These are phyloP conservation scores for Hydrotaea diabolus DNA, from an alignment of 2,888 invertebrate genomes.

Conservation along the genomic window DNA sequence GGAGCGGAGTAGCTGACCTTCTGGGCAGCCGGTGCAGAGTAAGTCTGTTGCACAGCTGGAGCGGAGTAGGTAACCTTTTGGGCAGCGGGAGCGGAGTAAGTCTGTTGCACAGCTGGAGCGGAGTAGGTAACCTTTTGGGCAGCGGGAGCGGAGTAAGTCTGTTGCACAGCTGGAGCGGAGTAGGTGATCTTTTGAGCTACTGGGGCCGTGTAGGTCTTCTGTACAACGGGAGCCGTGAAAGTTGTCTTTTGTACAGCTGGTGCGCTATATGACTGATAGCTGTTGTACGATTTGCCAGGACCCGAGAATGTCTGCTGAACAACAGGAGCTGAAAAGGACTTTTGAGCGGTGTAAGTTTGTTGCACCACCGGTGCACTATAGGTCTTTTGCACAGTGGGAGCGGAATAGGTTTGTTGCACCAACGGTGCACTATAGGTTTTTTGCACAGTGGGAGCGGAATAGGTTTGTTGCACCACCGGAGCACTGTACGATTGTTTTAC, in stretches of 20 bases:
- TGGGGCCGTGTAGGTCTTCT: conserved; percentile 28
- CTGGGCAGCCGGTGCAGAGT: conserved; percentile 31
- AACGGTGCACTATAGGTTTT: conserved; percentile 47
- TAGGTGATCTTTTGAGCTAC: conserved; percentile 7
- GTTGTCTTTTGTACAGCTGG: conserved; percentile 34
- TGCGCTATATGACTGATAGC: conserved; percentile 41
- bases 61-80: conserved; percentile 6
- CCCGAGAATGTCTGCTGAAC: conserved; percentile 46
- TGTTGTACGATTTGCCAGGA: conserved; percentile 42
- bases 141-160: conserved; percentile 27
- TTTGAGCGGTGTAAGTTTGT: conserved; percentile 53
- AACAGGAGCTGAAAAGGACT: conserved; percentile 30
- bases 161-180: conserved; percentile 35
- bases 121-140: conserved; percentile 37
- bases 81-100: background rate
- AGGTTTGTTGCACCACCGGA: conserved; percentile 37
- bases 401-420: conserved; percentile 33
- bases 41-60: conserved; percentile 36
- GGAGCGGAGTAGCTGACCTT: conserved; percentile 30
- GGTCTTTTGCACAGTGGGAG: conserved; percentile 34
- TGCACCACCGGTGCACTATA: conserved; percentile 45
- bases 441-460: conserved; percentile 28
- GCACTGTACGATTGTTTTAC: conserved; percentile 44
- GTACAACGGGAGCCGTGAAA: conserved; percentile 30
- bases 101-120: conserved; percentile 24